A percentile compares a stretch with the other conserved stretches of the same genome.
Evolutionary conservation across 2,888 invertebrate species (phyloP).

Genomic region (Thymelicus acteon): DNA sequence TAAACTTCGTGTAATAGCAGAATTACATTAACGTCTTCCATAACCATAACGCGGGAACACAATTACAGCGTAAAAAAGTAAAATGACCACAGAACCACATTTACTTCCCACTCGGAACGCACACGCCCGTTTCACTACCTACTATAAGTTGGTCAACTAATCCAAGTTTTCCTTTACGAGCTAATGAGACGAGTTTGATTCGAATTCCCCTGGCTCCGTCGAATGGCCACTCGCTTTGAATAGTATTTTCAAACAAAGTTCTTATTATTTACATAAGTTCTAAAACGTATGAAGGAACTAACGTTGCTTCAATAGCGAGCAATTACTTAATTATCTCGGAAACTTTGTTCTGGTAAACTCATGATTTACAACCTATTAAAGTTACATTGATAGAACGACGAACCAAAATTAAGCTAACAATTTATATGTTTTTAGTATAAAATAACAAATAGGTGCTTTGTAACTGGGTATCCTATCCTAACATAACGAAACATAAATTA

Average conservation of each 20-base stretch:
- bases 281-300: slow-evolving; percentile 1
- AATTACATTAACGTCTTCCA: slow-evolving; percentile 21
- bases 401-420: too few species aligned
- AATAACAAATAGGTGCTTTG: too few species aligned
- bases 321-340: slow-evolving; percentile 4
- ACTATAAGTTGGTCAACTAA: slow-evolving; percentile 80
- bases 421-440: too few species aligned
- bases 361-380: background rate
- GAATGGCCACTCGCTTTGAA: slow-evolving; percentile 60
- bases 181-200: slow-evolving; percentile 84
- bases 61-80: slow-evolving; percentile 33
- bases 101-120: slow-evolving; percentile 42
- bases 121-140: slow-evolving; percentile 46
- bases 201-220: slow-evolving; percentile 66
- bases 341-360: background rate
- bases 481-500: background rate
- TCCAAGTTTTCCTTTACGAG: slow-evolving; percentile 82
- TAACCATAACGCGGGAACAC: slow-evolving; percentile 26
- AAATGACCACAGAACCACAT: slow-evolving; percentile 36
- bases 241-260: slow-evolving; percentile 39
- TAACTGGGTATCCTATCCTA: too few species aligned
- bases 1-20: background rate
- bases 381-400: too few species aligned
- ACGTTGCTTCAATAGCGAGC: background rate
- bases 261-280: slow-evolving; percentile 26